These are phyloP conservation scores for Cephalopholis sonnerati DNA, from an alignment of 2,113 vertebrate species.

Conservation along the genomic window DNA sequence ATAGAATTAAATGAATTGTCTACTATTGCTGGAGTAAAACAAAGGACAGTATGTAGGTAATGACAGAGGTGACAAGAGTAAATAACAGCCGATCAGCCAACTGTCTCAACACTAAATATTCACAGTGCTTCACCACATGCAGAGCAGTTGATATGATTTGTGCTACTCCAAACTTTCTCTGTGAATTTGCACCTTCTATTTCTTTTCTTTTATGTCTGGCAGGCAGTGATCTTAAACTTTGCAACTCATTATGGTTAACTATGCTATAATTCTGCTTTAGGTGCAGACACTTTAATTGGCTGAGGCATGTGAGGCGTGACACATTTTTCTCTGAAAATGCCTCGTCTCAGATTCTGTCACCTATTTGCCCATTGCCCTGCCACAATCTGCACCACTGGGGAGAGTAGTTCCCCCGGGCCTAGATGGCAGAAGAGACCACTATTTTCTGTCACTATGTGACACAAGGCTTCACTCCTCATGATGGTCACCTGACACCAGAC, in stretches of 20 bases:
- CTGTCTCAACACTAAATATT: slow-evolving; percentile 41
- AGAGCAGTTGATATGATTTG: slow-evolving; percentile 42
- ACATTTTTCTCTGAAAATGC: slow-evolving; percentile 67
- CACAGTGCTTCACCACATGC: not conserved
- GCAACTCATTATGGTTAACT: slow-evolving; percentile 78
- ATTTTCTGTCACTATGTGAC: not conserved
- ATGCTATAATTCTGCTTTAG: slow-evolving; percentile 79
- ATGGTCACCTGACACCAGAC: slow-evolving; percentile 20
- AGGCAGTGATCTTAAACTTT: slow-evolving; percentile 73
- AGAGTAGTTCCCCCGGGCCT: slow-evolving; percentile 12
- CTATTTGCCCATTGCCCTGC: slow-evolving; percentile 27
- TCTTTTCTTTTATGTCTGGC: slow-evolving; percentile 67
- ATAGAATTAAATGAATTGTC: not conserved
- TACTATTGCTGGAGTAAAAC: not conserved
- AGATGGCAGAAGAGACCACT: slow-evolving; percentile 15
- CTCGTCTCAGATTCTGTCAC: slow-evolving; percentile 50
- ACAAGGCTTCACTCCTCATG: not conserved
- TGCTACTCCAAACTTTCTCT: slow-evolving; percentile 51
- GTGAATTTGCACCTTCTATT: slow-evolving; percentile 53
- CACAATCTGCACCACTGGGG: slow-evolving; percentile 19
- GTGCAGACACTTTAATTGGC: slow-evolving; percentile 77
- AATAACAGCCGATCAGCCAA: slow-evolving; percentile 44
- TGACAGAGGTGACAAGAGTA: slow-evolving; percentile 18
- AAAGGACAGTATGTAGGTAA: not conserved
- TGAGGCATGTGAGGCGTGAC: slow-evolving; percentile 72